Percentiles rank a stretch among this genome's conserved stretches.
Evolutionary conservation across 30 jellyfish, hydroid and myxozoan genomes (phyloP).

Genomic region (Catostylus mosaicus): DNA sequence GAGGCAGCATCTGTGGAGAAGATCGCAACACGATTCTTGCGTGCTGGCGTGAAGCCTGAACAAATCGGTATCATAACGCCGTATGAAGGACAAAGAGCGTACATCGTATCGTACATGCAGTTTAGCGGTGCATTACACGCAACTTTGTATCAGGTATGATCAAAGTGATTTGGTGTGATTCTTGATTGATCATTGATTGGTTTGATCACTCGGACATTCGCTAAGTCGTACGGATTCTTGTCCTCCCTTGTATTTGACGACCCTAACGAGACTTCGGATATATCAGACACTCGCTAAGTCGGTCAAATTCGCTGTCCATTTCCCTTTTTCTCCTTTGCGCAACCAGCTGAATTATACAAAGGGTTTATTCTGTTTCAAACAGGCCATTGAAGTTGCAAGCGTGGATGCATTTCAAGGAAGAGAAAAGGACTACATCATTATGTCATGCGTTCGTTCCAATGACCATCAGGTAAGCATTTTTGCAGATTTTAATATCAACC

Average conservation of each 20-base stretch:
- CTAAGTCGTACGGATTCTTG: no score
- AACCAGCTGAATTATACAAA: no score
- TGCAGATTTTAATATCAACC: no score
- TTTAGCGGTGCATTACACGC: conserved; percentile 97
- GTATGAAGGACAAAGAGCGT: conserved; percentile 99
- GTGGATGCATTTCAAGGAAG: conserved; percentile 99
- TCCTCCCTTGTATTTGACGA: no score
- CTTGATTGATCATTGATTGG: no score
- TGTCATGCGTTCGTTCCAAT: conserved; percentile 99
- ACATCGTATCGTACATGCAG: conserved; percentile 99
- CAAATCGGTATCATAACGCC: conserved; percentile 99
- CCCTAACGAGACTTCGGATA: no score
- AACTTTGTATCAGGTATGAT: conserved; percentile 87
- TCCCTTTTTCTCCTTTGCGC: no score
- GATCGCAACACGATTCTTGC: conserved; percentile 96
- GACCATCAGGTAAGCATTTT: conserved; percentile 96
- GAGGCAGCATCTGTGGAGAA: conserved; percentile 99
- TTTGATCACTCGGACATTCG: no score
- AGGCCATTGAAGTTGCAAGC: conserved; percentile 99
- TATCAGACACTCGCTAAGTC: no score
- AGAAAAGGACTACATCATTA: conserved; percentile 98
- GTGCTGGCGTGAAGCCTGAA: conserved; percentile 98
- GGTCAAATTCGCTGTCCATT: no score
- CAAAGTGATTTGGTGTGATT: no score
- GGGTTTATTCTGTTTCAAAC: no score